Percentiles rank a stretch among this genome's conserved stretches.
These are phyloP conservation scores for Cydia strobilella DNA, from an alignment of 1,140 invertebrate species.

Conservation along the genomic window DNA sequence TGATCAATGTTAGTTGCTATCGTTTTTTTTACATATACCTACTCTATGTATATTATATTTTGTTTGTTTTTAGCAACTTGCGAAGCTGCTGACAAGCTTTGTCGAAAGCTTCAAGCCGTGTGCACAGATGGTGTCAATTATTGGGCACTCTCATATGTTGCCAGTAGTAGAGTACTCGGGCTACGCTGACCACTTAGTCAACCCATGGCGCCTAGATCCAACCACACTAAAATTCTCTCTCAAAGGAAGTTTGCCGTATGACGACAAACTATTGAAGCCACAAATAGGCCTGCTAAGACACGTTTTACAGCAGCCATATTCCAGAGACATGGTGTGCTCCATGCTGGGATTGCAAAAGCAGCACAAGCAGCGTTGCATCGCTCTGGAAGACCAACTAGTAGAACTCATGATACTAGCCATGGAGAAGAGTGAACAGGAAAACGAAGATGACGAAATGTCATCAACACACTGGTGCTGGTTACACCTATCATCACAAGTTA, in stretches of 20 bases:
- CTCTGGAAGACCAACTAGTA: conserved; percentile 95
- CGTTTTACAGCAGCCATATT: conserved; percentile 97
- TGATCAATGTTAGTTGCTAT: not conserved
- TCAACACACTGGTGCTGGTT: conserved; percentile 93
- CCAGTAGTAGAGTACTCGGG: conserved; percentile 95
- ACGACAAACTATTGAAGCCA: conserved; percentile 92
- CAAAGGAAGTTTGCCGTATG: conserved; percentile 95
- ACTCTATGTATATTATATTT: not conserved
- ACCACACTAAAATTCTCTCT: conserved; percentile 92
- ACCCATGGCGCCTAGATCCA: conserved; percentile 95
- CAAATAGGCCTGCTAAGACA: conserved; percentile 94
- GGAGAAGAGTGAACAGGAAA: conserved; percentile 90
- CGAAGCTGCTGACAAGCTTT: conserved; percentile 91
- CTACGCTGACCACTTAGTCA: conserved; percentile 92
- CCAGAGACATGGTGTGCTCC: conserved; percentile 96
- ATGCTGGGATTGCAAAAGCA: conserved; percentile 97
- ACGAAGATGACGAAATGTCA: conserved; percentile 84
- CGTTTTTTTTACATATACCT: not conserved
- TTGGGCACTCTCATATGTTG: conserved; percentile 93
- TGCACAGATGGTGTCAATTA: conserved; percentile 97
- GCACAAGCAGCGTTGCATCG: conserved; percentile 93
- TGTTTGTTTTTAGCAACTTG: conserved; percentile 85
- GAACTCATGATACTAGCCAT: conserved; percentile 95
- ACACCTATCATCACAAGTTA: conserved; percentile 96
- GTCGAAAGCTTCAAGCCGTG: conserved; percentile 94